These are phyloP conservation scores for Hemicordylus capensis DNA, from an alignment of 2,113 vertebrate species.

Conservation along the genomic window DNA sequence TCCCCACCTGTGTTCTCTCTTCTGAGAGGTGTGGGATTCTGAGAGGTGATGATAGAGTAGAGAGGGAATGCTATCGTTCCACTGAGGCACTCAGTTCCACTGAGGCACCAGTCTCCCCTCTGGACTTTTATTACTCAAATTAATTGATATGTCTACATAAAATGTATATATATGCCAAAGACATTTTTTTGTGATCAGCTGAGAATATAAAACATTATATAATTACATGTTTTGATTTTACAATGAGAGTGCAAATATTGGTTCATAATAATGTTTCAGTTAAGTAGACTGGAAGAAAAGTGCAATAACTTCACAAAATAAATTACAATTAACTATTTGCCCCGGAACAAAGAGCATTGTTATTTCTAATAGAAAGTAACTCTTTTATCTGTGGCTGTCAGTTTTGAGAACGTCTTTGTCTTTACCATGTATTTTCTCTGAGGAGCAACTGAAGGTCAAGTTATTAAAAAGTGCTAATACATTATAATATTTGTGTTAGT, in stretches of 20 bases:
- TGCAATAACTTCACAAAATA: not conserved
- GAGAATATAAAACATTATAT: conserved; percentile 28
- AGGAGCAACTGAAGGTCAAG: conserved; percentile 55
- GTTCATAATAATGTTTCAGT: conserved; percentile 18
- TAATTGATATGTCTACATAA: not conserved
- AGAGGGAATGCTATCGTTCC: no score
- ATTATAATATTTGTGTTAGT: conserved; percentile 60
- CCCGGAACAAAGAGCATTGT: conserved; percentile 9
- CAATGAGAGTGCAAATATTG: conserved; percentile 6
- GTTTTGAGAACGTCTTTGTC: conserved; percentile 60
- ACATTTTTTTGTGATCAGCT: not conserved
- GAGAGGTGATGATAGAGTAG: no score
- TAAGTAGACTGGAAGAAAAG: conserved; percentile 30
- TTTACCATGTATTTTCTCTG: conserved; percentile 32
- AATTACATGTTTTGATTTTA: not conserved
- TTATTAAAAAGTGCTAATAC: conserved; percentile 63
- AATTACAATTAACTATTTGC: not conserved
- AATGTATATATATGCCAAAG: conserved; percentile 4
- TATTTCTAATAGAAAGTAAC: conserved; percentile 3
- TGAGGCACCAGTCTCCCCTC: no score
- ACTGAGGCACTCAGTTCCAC: no score
- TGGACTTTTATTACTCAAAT: not conserved
- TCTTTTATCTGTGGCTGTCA: conserved; percentile 43
- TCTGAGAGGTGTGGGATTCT: no score
- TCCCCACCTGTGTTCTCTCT: no score